Evolutionary conservation across 1,140 invertebrate species (phyloP).

Genomic region (Holcopasites calliopsidis): DNA sequence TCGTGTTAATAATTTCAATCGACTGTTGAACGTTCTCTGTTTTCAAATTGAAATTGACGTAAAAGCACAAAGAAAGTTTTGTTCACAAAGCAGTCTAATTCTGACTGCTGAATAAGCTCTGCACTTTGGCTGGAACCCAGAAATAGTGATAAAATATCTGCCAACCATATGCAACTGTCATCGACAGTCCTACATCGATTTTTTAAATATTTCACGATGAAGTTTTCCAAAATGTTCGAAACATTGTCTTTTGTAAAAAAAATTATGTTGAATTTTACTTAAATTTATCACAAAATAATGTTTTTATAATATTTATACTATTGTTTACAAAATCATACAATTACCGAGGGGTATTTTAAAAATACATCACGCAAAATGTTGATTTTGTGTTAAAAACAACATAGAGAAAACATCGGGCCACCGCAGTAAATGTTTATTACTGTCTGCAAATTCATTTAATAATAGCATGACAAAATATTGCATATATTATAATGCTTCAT

Average conservation of each 20-base stretch:
- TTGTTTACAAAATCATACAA: neutral
- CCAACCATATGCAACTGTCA: constrained; percentile 27
- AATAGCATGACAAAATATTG: neutral
- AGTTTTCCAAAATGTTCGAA: neutral
- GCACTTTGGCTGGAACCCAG: constrained; percentile 39
- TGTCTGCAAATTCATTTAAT: neutral
- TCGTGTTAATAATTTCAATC: neutral
- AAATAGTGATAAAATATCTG: constrained; percentile 49
- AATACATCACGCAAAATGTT: neutral
- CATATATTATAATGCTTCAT: neutral
- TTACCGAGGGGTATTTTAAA: neutral
- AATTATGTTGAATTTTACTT: neutral
- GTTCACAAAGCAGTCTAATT: constrained; percentile 31
- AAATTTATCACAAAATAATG: neutral
- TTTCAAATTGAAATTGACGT: constrained; percentile 23
- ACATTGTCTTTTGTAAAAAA: neutral
- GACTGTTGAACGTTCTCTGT: neutral
- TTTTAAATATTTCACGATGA: neutral
- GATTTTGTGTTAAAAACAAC: neutral
- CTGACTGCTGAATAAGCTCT: constrained; percentile 37
- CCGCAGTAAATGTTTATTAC: neutral
- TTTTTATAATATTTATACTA: neutral
- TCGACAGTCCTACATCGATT: neutral
- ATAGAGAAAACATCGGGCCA: neutral
- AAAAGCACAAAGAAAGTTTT: constrained; percentile 35